Base-by-base conservation (phyloP, 2,888 invertebrate genomes). In the Synergus laeviventris region DNA sequence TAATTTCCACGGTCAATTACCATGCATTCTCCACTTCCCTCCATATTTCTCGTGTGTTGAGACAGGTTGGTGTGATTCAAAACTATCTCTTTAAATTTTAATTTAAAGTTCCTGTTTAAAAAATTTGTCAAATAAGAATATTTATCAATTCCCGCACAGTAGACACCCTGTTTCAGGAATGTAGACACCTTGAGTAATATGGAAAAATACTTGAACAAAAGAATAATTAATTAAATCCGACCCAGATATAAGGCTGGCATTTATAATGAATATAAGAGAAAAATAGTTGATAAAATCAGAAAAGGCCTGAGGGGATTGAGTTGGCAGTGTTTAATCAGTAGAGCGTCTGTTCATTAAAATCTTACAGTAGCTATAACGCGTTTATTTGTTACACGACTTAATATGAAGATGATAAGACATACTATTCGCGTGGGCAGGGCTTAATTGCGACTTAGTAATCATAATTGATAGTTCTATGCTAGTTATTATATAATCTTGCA, bases 1-100 rank as follows among this genome's bases (percentile, higher is more conserved):
- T 39, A 75, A 80, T 76, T 78, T 80, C 38, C 78, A 78, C 76
- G 36, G 74, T 76, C 76, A 75, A 80, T 80, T 80, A 76, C 64
- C 78, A 24, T 54, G 74, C 74, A 73, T 74, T 45, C 73, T 75
- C 60, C 31, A 31, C 31, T 31, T 31, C 31, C 0, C 31, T 66
- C 38, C 38, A 74, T 62, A 74, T 39, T 75, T 74, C 75, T 61
- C 66, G 73, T 75, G 73, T 75, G 21, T 59, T 59, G 56, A n/a
- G 18, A 21, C 21, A 60, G 60, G 60, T 60, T 60, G 14, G 16
- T 18, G 18, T 54, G 54, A 2, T 18, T 54, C n/a, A 18, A 54
- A 54, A 54, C n/a, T 54, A 54, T n/a, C 54, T 31, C 31, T 31
- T 31, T 31, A 31, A 31, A 31, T 31, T 31, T 31, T 5, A 31